phyloP scores from a whole-genome alignment of 2,113 vertebrate species.

The Larimichthys crocea region DNA sequence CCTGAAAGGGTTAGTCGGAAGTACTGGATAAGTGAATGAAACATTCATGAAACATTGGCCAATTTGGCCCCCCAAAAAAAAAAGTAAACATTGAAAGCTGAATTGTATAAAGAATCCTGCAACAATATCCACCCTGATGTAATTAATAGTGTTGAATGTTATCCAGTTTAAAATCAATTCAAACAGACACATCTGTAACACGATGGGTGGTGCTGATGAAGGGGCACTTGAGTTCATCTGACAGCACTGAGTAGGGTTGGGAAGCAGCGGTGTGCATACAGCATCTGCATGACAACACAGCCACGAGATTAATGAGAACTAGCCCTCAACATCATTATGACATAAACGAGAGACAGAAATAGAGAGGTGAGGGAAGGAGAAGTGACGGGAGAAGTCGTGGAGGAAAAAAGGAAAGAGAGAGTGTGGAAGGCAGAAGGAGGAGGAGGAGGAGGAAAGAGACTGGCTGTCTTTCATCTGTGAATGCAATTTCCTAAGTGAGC shows the following conservation, averaged over 20 bases:
- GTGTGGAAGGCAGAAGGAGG: neutral
- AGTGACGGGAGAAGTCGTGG: neutral
- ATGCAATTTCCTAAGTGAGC: slow-evolving; percentile 37
- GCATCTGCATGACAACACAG: slow-evolving; percentile 16
- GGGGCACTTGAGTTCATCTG: neutral
- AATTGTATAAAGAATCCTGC: neutral
- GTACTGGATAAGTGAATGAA: neutral
- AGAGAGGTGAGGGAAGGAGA: neutral
- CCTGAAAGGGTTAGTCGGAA: neutral
- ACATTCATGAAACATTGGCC: neutral
- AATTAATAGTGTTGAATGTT: neutral
- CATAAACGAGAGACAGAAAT: slow-evolving; percentile 18
- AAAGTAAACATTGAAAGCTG: neutral
- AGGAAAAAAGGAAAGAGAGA: neutral
- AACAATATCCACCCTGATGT: neutral
- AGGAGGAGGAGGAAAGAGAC: neutral
- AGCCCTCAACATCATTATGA: slow-evolving; percentile 9
- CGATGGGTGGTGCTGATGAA: neutral
- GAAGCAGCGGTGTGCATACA: neutral
- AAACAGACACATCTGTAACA: neutral
- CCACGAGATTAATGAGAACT: slow-evolving; percentile 37
- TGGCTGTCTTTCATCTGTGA: slow-evolving; percentile 19
- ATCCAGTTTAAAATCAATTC: neutral
- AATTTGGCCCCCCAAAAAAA: neutral
- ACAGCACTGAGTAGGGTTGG: neutral